These are phyloP conservation scores for Isurus oxyrinchus DNA, from an alignment of 2,113 vertebrate species.

Conservation along the genomic window DNA sequence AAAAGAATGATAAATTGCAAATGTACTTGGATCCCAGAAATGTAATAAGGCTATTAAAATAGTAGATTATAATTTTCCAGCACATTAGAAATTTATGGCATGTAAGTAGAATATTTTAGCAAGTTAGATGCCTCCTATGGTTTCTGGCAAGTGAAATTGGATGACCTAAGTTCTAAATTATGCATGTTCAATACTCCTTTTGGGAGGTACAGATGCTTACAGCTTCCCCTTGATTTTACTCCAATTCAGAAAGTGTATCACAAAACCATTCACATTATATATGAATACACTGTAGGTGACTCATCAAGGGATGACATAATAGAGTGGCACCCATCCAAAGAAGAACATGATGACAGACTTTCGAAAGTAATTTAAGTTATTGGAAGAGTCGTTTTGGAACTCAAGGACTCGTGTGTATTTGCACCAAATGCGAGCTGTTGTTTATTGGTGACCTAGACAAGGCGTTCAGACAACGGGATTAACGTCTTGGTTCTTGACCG, in stretches of 20 bases:
- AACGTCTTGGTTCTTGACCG: neutral
- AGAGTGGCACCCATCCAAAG: neutral
- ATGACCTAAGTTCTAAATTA: neutral
- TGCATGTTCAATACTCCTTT: slow-evolving; percentile 13
- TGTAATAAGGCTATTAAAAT: neutral
- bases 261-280: slow-evolving; percentile 9
- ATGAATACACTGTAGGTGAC: neutral
- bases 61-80: slow-evolving; percentile 18
- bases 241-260: slow-evolving; percentile 12
- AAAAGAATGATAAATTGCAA: slow-evolving; percentile 16
- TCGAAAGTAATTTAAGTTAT: neutral
- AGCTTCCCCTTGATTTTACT: slow-evolving; percentile 9
- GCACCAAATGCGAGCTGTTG: neutral
- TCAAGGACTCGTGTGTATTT: neutral
- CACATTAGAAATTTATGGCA: slow-evolving; percentile 26
- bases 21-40: neutral
- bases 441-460: neutral
- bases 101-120: neutral
- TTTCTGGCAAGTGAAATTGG: slow-evolving; percentile 4
- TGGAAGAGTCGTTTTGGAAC: neutral
- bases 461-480: neutral
- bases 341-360: neutral
- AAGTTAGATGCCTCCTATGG: slow-evolving; percentile 13
- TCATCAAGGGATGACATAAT: neutral
- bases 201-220: slow-evolving; percentile 9